Conservation (phyloP, 2,113 vertebrate species). For the Chionodraco myersi region DNA sequence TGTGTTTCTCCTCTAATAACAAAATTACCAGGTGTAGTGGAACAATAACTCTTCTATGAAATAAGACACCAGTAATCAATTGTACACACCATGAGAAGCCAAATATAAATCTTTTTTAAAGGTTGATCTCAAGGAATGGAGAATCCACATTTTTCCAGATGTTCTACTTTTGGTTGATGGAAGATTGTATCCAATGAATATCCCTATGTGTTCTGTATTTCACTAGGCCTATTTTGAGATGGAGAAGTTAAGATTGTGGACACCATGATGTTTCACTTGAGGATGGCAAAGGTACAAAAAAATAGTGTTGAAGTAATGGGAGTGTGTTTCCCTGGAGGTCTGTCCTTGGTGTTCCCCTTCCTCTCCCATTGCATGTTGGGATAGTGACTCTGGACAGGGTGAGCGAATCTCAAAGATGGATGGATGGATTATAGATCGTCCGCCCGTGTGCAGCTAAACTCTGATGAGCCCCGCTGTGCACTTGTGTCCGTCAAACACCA, state of each 20-base stretch:
- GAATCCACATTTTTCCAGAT: too few species aligned
- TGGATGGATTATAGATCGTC: conserved; percentile 64
- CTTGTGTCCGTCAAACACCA: conserved; percentile 71
- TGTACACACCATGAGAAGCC: neutral
- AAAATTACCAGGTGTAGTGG: neutral
- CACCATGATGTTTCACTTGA: neutral
- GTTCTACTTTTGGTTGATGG: neutral
- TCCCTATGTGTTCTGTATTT: too few species aligned
- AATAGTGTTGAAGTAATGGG: neutral
- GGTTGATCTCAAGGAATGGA: neutral
- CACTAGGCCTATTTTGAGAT: neutral
- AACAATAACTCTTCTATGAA: neutral
- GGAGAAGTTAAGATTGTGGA: neutral
- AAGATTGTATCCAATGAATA: neutral
- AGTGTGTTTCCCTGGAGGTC: neutral
- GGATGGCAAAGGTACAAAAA: neutral
- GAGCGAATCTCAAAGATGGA: conserved; percentile 23
- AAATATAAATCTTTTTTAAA: neutral
- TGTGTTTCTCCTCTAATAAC: neutral
- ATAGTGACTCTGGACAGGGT: conserved; percentile 37
- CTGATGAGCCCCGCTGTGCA: conserved; percentile 70
- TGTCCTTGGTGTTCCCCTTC: neutral
- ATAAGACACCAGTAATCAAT: neutral
- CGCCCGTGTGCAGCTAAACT: conserved; percentile 30
- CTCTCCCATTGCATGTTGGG: conserved; percentile 55